These are phyloP conservation scores for Drosophila sechellia DNA, from an alignment of 1,140 invertebrate genomes.

Conservation along the genomic window DNA sequence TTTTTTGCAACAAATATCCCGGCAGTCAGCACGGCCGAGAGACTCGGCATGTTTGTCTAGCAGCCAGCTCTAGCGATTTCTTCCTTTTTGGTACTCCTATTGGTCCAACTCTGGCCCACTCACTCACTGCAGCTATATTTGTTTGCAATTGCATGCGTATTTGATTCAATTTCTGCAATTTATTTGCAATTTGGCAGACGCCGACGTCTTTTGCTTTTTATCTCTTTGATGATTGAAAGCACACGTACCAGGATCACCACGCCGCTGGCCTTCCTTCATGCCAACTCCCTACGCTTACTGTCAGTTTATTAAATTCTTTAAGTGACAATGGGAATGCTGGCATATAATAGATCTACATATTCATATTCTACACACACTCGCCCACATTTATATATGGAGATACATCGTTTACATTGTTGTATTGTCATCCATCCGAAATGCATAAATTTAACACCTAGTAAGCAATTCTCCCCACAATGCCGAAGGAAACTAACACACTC, in stretches of 20 bases:
- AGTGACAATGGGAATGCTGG: slow-evolving; percentile 30
- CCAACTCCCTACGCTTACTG: neutral
- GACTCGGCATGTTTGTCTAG: slow-evolving; percentile 59
- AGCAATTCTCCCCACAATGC: slow-evolving; percentile 59
- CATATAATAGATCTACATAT: slow-evolving; percentile 9
- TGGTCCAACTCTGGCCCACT: slow-evolving; percentile 1
- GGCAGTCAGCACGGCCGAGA: slow-evolving; percentile 46
- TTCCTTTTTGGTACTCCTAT: slow-evolving; percentile 7
- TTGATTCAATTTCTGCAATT: slow-evolving; percentile 83
- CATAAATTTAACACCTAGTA: slow-evolving; percentile 82
- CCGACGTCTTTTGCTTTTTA: slow-evolving; percentile 65
- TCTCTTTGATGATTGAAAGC: slow-evolving; percentile 81
- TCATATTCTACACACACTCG: slow-evolving; percentile 13
- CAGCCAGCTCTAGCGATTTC: slow-evolving; percentile 31
- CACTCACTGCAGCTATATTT: slow-evolving; percentile 50
- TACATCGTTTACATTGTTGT: slow-evolving; percentile 61
- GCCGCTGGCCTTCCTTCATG: neutral
- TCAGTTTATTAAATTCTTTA: slow-evolving; percentile 71
- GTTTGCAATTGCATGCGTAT: slow-evolving; percentile 83
- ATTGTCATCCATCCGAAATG: slow-evolving; percentile 79
- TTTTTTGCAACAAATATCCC: slow-evolving; percentile 83
- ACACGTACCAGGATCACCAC: slow-evolving; percentile 53
- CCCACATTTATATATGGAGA: slow-evolving; percentile 27
- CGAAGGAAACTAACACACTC: slow-evolving; percentile 58
- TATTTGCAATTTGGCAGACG: slow-evolving; percentile 80